These are phyloP conservation scores for Neopipo cinnamomea DNA, from an alignment of 2,113 vertebrate genomes.

Conservation along the genomic window DNA sequence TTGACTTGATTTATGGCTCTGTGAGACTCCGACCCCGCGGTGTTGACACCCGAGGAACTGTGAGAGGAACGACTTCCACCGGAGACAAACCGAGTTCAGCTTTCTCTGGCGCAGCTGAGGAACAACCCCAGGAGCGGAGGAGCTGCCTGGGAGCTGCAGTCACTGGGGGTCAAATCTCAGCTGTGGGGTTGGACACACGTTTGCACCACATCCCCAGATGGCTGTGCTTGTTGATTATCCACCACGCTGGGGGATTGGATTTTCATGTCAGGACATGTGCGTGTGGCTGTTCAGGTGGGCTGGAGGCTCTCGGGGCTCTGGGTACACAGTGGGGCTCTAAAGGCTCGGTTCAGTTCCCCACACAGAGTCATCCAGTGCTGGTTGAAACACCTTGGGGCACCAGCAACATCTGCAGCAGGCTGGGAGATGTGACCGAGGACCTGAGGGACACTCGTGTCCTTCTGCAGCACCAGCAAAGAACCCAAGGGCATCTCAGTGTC, in stretches of 20 bases:
- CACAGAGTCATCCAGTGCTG: not conserved
- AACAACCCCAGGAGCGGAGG: not conserved
- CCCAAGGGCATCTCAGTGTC: not conserved
- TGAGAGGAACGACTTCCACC: not conserved
- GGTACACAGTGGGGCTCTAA: not conserved
- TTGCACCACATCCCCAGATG: not conserved
- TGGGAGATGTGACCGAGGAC: not conserved
- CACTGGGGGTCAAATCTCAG: not conserved
- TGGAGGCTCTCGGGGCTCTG: not conserved
- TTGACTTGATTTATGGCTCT: conserved; percentile 20
- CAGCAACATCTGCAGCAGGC: not conserved
- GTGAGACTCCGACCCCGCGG: not conserved
- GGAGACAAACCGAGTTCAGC: not conserved
- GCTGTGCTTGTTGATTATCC: not conserved
- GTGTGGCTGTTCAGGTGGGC: not conserved
- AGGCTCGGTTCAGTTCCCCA: not conserved
- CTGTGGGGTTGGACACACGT: not conserved
- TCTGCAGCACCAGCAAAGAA: not conserved
- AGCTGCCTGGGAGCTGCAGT: not conserved
- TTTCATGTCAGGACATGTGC: not conserved
- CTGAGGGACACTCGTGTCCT: not conserved
- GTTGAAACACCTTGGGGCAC: not conserved
- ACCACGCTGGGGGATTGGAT: accelerated
- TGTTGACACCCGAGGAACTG: not conserved
- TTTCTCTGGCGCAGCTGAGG: not conserved